Base-by-base conservation (phyloP, 2,888 invertebrate species). In the Drosophila glabriapex region DNA sequence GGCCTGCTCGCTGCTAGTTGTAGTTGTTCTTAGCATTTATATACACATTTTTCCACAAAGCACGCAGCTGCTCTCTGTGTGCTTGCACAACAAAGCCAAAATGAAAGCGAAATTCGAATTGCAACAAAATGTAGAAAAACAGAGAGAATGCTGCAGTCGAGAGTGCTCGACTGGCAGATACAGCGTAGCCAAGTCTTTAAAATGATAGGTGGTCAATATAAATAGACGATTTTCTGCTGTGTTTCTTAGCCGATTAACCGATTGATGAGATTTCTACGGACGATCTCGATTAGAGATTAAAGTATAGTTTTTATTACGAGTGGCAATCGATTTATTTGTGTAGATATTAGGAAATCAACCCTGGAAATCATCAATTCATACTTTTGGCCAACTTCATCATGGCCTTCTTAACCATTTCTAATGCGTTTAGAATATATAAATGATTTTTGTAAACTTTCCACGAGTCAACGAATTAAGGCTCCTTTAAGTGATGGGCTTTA, bases 21-120 rank as follows among this genome's bases (percentile, higher is more conserved):
- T 73, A 61, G 10, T 49, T 37, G 58, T 74, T 49, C 50, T 54
- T 16, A 55, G n/a, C 37, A 49, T 33, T 28, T 56, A 54, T 29
- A 16, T 16, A 46, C 46, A 16, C 4, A 25, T 4, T 25, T 22
- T 39, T 29, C 3, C 29, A 25, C 14, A 9, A n/a, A 52, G 55
- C 64, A 61, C 35, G 37, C 56, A 25, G 49, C 37, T 37, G 16
- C 25, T 16, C 10, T 31, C 6, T n/a, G 33, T 3, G 22, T 16
- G 22, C 29, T 62, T n/a, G 59, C 46, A 33, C n/a, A 39, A 53
- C 37, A 53, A 62, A 52, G 46, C 28, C 60, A 65, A 75, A 46
- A 55, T 59, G 78, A 78, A 78, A 78, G 78, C 59, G 80, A 78
- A 79, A 72, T 49, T 55, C 49, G 19, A 53, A 63, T 39, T 78